phyloP scores from a whole-genome alignment of 1,140 invertebrate species.

The Drosophila virilis region DNA sequence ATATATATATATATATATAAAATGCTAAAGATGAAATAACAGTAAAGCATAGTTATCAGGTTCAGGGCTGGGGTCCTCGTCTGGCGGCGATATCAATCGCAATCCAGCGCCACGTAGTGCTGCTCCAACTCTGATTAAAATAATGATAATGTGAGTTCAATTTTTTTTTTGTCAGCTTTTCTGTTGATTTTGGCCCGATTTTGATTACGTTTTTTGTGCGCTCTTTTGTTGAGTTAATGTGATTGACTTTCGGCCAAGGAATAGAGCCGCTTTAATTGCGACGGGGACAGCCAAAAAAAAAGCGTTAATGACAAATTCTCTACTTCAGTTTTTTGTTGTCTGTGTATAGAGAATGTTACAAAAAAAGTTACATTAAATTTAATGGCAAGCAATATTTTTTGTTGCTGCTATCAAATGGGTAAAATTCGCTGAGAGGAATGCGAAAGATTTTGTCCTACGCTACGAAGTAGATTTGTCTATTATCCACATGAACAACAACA shows the following conservation, averaged over 20 bases:
- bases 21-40: background rate
- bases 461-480: too few relatives aligned
- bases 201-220: constrained; percentile 31
- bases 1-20: constrained; percentile 7
- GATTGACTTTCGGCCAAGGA: constrained; percentile 53
- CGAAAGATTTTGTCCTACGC: too few relatives aligned
- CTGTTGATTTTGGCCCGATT: constrained; percentile 31
- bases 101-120: constrained; percentile 46
- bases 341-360: background rate
- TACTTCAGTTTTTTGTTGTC: background rate
- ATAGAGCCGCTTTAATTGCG: constrained; percentile 55
- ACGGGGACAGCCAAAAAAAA: constrained; percentile 3
- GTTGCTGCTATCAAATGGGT: background rate
- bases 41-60: constrained; percentile 40
- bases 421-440: background rate
- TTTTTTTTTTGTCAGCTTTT: constrained; percentile 28
- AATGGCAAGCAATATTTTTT: constrained; percentile 20
- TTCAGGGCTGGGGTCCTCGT: constrained; percentile 4
- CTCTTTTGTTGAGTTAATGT: constrained; percentile 55
- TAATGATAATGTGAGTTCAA: constrained; percentile 54
- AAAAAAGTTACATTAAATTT: background rate
- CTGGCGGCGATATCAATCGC: constrained; percentile 56
- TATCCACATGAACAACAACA: too few relatives aligned
- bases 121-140: constrained; percentile 67
- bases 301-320: constrained; percentile 38